Base-by-base conservation (phyloP, 2,113 vertebrate genomes). In the Ifrita kowaldi region DNA sequence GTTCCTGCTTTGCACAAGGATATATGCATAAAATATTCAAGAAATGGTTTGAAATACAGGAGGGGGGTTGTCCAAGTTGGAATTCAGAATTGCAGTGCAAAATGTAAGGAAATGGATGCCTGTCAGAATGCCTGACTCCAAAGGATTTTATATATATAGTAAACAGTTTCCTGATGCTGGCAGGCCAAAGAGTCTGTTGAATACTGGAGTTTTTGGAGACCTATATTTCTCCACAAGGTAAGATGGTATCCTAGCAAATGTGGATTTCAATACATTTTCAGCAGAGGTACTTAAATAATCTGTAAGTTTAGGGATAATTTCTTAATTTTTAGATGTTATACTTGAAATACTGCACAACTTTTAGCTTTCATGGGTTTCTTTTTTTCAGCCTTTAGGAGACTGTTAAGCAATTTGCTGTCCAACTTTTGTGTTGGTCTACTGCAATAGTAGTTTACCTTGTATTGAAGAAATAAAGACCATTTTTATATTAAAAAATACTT, bases 361-460 rank as follows among this genome's bases (percentile, higher is more conserved):
- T 76, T 94, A 97, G 89, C 82, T 97, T 97, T 97, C 90, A 95
- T 97, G 95, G 93, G 96, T 98, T 96, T 89, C 93, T 96, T 96
- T 93, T 87, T 97, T 97, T 42, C 94, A 98, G 98, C 97, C 97
- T 98, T 98, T 98, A 98, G 98, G 97, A 97, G 97, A 98, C 97
- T 98, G 96, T 98, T 98, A 81, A 97, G 97, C 97, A 98, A 97
- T 98, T 98, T 98, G 96, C 96, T 98, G 82, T 97, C 97, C 97
- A 98, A 97, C 97, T 97, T 96, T 95, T 97, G 95, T 98, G 97
- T 98, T 98, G 98, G 98, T 97, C 97, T 97, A 98, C 98, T 98
- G 98, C 98, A 95, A 96, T 97, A 95, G 93, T 98, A 97, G 96
- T 97, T 98, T 98, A 97, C 94, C 97, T 98, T 98, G 98, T 98